Conservation (phyloP, 2,113 vertebrate species). For the Mastomys coucha region DNA sequence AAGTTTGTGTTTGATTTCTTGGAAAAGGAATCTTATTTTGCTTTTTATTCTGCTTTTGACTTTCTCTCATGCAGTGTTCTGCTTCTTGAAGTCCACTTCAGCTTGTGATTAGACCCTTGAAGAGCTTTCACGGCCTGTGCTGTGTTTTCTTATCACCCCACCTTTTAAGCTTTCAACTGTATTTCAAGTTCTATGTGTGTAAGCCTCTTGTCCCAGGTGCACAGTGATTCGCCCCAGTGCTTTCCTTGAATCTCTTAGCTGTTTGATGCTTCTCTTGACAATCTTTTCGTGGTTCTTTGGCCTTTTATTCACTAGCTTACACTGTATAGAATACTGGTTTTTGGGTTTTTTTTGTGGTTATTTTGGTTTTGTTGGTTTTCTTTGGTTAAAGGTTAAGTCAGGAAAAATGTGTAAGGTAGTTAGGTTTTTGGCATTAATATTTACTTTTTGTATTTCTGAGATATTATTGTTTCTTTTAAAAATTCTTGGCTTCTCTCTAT, state of each 20-base stretch:
- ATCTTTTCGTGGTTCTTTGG: conserved; percentile 50
- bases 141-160: conserved; percentile 62
- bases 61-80: conserved; percentile 14
- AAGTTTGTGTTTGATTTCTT: background rate
- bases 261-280: conserved; percentile 52
- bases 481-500: background rate
- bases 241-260: conserved; percentile 45
- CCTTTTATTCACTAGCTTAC: conserved; percentile 62
- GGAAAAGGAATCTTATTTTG: conserved; percentile 42
- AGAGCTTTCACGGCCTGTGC: conserved; percentile 47
- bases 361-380: background rate
- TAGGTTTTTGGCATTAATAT: conserved; percentile 26
- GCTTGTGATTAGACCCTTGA: conserved; percentile 48
- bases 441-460: conserved; percentile 32
- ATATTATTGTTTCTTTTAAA: background rate
- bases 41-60: conserved; percentile 50
- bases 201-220: conserved; percentile 1
- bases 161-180: conserved; percentile 67
- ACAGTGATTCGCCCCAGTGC: background rate
- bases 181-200: conserved; percentile 52
- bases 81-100: conserved; percentile 40
- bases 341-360: background rate
- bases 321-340: background rate
- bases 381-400: conserved; percentile 48
- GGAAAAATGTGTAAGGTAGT: conserved; percentile 42